A percentile compares a stretch with the other conserved stretches of the same genome.
These are phyloP conservation scores for Ceyx cyanopectus DNA, from an alignment of 2,113 vertebrate genomes.

Conservation along the genomic window DNA sequence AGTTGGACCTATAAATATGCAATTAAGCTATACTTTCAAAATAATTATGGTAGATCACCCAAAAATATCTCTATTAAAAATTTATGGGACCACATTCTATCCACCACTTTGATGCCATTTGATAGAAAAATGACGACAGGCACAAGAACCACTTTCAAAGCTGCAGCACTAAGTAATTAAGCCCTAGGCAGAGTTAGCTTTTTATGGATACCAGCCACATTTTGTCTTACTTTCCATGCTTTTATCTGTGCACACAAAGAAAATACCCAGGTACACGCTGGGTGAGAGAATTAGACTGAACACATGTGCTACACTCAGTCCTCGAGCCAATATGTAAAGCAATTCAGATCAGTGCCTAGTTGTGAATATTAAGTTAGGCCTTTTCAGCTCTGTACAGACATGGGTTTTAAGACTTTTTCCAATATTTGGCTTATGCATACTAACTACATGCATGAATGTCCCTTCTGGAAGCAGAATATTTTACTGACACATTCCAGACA, in stretches of 20 bases:
- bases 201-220: conserved; percentile 1
- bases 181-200: conserved; percentile 44
- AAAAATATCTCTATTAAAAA: conserved; percentile 68
- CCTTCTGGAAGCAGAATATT: neutral
- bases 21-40: conserved; percentile 61
- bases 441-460: neutral
- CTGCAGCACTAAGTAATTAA: conserved; percentile 56
- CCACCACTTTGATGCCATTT: conserved; percentile 46
- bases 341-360: neutral
- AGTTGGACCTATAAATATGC: conserved; percentile 58
- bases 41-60: conserved; percentile 20
- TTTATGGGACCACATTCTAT: conserved; percentile 33
- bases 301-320: neutral
- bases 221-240: conserved; percentile 5
- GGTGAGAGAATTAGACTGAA: neutral
- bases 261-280: neutral
- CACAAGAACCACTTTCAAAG: conserved; percentile 54
- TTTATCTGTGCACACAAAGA: neutral
- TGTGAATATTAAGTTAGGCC: neutral
- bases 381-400: neutral
- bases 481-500: neutral
- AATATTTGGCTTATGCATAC: neutral
- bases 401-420: neutral
- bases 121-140: conserved; percentile 31
- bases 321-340: neutral